Conservation (phyloP, 2,888 invertebrate species). For the Tortricodes alternella region DNA sequence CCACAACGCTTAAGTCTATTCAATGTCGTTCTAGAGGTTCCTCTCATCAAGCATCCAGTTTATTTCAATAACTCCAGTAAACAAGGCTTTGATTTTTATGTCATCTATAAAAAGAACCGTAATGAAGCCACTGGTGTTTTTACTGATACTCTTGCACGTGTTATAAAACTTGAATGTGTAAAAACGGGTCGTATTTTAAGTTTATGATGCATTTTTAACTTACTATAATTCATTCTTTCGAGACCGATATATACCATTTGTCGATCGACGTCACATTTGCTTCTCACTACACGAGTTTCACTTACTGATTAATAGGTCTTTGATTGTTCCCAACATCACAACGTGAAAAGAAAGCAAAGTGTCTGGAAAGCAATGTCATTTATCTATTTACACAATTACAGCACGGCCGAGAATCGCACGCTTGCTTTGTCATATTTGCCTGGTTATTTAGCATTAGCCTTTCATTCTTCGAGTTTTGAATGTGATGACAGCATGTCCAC, state of each 20-base stretch:
- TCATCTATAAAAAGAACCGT: slow-evolving; percentile 9
- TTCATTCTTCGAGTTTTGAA: slow-evolving; percentile 45
- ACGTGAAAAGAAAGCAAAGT: slow-evolving; percentile 43
- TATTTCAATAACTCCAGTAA: slow-evolving; percentile 6
- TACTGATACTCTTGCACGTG: background rate
- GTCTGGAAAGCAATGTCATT: slow-evolving; percentile 35
- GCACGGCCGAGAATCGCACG: slow-evolving; percentile 35
- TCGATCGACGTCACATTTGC: slow-evolving; percentile 19
- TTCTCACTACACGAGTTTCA: slow-evolving; percentile 19
- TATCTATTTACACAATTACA: slow-evolving; percentile 34
- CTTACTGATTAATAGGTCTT: slow-evolving; percentile 21
- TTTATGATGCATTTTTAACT: slow-evolving; percentile 7
- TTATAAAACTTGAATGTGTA: slow-evolving; percentile 8
- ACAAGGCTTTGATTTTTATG: slow-evolving; percentile 6
- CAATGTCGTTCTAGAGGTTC: no score
- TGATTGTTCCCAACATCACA: slow-evolving; percentile 16
- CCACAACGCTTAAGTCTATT: no score
- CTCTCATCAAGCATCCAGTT: background rate
- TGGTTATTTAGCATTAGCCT: slow-evolving; percentile 43
- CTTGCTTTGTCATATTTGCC: slow-evolving; percentile 44
- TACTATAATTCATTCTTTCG: slow-evolving; percentile 43
- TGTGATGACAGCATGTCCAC: slow-evolving; percentile 46
- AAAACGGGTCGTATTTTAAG: background rate
- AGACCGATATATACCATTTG: slow-evolving; percentile 14
- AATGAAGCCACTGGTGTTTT: slow-evolving; percentile 18